phyloP scores from a whole-genome alignment of 2,113 vertebrate species.

The Bos taurus region DNA sequence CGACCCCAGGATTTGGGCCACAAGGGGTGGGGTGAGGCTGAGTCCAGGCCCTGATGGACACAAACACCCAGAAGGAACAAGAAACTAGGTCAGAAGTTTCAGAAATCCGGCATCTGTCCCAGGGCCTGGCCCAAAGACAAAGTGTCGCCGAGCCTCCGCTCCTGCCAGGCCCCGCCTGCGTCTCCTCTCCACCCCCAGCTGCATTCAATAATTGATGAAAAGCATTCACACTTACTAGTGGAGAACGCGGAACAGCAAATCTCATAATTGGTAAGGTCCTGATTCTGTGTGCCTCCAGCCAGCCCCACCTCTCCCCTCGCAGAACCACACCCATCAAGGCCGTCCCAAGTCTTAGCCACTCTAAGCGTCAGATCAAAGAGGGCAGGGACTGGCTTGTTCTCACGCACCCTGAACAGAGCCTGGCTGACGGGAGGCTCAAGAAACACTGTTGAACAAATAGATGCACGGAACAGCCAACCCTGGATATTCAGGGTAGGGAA shows the following conservation, averaged over 20 bases:
- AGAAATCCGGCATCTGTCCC: neutral
- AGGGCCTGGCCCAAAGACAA: neutral
- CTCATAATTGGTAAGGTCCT: neutral
- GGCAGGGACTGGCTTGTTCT: neutral
- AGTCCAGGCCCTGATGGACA: neutral
- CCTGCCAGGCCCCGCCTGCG: rapidly evolving
- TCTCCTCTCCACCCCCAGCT: neutral
- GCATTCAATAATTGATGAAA: neutral
- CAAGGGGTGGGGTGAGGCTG: rapidly evolving
- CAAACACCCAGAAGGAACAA: neutral
- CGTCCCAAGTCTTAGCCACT: too few relatives aligned
- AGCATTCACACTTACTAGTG: neutral
- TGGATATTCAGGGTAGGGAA: neutral
- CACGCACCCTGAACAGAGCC: neutral
- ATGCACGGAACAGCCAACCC: neutral
- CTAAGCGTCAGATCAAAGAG: too few relatives aligned
- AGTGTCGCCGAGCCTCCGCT: rapidly evolving
- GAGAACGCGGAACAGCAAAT: rapidly evolving
- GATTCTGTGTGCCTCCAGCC: neutral
- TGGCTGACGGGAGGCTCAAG: neutral
- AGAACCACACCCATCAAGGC: neutral
- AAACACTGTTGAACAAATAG: neutral
- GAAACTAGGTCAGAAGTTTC: neutral
- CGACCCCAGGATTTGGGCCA: neutral
- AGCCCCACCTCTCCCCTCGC: too few relatives aligned